Evolutionary conservation across 2,888 invertebrate species (phyloP), one percentile per base, ranked within the genome.

Genomic region (Lasioglossum vierecki): DNA sequence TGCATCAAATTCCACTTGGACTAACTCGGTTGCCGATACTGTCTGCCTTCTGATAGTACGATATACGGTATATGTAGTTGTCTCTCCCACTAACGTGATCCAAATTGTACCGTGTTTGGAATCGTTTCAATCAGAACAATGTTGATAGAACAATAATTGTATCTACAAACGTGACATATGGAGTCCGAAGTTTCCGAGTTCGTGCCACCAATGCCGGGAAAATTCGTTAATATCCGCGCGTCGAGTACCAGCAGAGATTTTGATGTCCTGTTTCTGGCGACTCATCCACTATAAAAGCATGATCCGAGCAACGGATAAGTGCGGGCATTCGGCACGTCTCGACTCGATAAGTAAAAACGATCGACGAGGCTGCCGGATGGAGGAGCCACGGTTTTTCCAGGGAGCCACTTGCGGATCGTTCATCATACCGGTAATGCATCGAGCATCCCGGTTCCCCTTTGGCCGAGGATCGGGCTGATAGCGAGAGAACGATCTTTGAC

Each of bases 341-440:
- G 71, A 26, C 63, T 70, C 86, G 71, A 82, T 84, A 80, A 73
- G 77, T 80, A 89, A 85, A 88, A 90, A 90, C 84, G 88, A 79
- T 83, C 82, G 82, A 82, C 80, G 82, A 82, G 80, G 68, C 77
- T 70, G 57, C 5, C 57, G 80, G 80, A 86, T 75, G 81, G 68
- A 83, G 80, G 74, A 73, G 74, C 68, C 85, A 35, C 57, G 76
- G 78, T 79, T 91, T 91, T 90, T 90, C 86, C 88, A 83, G 80
- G 77, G 83, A 85, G 88, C 88, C 92, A 91, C 91, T 92, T 91
- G 91, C 89, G 87, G 91, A 91, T 93, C 93, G 91, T 94, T 91
- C 93, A 93, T 94, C 93, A 94, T 88, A 82, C 78, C 83, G 88
- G 91, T 91, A 91, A 93, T 93, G 92, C 92, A 92, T 93, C 93